Evolutionary conservation across 2,888 invertebrate genomes (phyloP).

Genomic region (Apamea sordens): DNA sequence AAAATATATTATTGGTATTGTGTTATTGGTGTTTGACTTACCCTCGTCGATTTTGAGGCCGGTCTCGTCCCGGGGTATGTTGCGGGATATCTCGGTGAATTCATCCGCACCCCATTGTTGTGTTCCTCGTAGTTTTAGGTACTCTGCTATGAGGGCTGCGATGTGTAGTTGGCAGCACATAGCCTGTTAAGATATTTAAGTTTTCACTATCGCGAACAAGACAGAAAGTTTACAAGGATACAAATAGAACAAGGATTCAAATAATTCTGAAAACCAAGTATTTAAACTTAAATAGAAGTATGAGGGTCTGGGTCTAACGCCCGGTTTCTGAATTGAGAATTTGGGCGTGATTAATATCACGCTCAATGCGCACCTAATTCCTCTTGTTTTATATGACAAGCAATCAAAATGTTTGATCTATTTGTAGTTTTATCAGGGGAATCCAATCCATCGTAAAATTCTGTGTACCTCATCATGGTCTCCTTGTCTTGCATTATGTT

Average conservation of each 20-base stretch:
- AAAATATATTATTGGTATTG: conserved; percentile 68
- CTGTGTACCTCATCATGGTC: conserved; percentile 95
- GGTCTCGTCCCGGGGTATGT: conserved; percentile 96
- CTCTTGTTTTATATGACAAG: not conserved
- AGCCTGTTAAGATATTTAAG: conserved; percentile 88
- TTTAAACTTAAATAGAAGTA: not conserved
- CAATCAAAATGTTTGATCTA: no score
- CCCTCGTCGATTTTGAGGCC: conserved; percentile 95
- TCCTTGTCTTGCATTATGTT: conserved; percentile 94
- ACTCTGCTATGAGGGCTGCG: conserved; percentile 98
- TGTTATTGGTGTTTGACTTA: conserved; percentile 76
- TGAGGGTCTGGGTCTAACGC: not conserved
- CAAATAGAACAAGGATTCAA: not conserved
- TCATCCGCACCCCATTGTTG: conserved; percentile 96
- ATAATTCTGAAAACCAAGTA: not conserved
- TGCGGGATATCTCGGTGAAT: conserved; percentile 95
- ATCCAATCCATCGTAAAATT: not conserved
- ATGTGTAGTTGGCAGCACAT: conserved; percentile 98
- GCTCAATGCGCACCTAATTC: not conserved
- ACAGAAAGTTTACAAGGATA: not conserved
- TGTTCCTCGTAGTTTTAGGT: conserved; percentile 93
- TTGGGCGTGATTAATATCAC: no score
- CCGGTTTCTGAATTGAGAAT: no score
- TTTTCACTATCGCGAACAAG: not conserved
- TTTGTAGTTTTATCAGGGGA: no score